Percentiles rank a stretch among this genome's conserved stretches.
phyloP scores from a whole-genome alignment of 2,797 vertebrate species.

The Gallirallus australis region DNA sequence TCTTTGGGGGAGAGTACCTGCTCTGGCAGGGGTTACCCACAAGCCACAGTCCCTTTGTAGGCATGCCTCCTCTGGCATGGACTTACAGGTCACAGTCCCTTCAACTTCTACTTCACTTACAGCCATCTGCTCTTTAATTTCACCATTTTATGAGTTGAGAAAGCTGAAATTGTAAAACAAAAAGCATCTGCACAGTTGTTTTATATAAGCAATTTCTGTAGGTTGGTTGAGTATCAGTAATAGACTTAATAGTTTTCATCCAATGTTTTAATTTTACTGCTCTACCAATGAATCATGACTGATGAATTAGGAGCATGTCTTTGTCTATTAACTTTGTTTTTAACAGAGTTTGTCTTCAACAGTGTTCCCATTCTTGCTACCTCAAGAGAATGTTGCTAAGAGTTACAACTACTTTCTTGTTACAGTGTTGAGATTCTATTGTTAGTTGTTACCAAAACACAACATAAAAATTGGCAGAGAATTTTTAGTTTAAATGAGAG shows the following conservation, averaged over 20 bases:
- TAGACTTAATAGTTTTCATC: not conserved
- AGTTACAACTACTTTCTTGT: not conserved
- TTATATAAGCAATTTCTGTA: not conserved
- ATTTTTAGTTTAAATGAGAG: not conserved
- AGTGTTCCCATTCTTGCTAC: not conserved
- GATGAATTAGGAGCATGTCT: not conserved
- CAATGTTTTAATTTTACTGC: not conserved
- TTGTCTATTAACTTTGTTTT: not conserved
- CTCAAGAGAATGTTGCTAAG: not conserved
- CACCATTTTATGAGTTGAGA: not conserved
- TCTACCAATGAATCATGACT: not conserved
- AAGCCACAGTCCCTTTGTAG: not conserved
- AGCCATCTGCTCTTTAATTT: not conserved
- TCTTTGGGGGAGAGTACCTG: accelerated
- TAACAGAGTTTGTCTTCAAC: not conserved
- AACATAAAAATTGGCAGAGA: not conserved
- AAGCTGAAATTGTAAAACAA: not conserved
- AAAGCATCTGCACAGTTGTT: not conserved
- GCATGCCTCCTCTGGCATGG: accelerated
- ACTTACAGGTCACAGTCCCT: not conserved
- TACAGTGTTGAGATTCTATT: not conserved
- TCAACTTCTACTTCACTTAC: not conserved
- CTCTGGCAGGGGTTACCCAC: not conserved
- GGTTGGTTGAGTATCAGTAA: not conserved
- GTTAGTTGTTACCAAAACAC: not conserved